Base-by-base conservation (phyloP, 1,140 invertebrate species). In the Idris sp. region DNA sequence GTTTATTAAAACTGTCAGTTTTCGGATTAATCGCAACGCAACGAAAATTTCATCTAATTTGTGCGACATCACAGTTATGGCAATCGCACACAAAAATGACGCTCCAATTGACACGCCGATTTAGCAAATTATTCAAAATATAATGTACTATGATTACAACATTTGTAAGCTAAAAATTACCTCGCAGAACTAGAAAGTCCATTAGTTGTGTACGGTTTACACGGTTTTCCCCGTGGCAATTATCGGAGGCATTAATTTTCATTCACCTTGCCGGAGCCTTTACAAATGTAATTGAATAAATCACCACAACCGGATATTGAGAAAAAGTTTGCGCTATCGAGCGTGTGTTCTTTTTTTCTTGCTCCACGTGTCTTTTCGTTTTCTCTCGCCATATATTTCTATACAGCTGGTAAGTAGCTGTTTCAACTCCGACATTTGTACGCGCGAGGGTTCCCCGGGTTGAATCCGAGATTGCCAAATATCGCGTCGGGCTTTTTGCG, bases 401-500 rank as follows among this genome's bases (percentile, higher is more conserved):
- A 72, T 72, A 72, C 51, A 58, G 22, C 28, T 56, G n/a, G 51
- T 64, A 53, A 73, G 53, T 65, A 73, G 44, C 59, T 65, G 25
- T 64, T 64, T 73, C 51, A 49, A 40, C 58, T 49, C 58, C 19
- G 33, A 46, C 43, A 11, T 53, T 59, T 41, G n/a, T n/a, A n/a
- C n/a, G n/a, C 43, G 9, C 9, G 46, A 53, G 46, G 61, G 44
- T 54, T 41, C 28, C n/a, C n/a, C n/a, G n/a, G n/a, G 14, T 46
- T 16, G 58, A 72, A 64, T 67, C 54, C 38, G 71, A 61, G 71
- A 74, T 67, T 74, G 69, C 28, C 41, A 31, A 59, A 74, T 64
- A 62, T 49, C 61, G 62, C 18, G 46, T 4, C 11, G 16, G 41
- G 61, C 61, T 56, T 74, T 61, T 67, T 54, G 71, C 48, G 30